These are phyloP conservation scores for Drusus annulatus DNA, from an alignment of 1,140 invertebrate genomes.

Conservation along the genomic window DNA sequence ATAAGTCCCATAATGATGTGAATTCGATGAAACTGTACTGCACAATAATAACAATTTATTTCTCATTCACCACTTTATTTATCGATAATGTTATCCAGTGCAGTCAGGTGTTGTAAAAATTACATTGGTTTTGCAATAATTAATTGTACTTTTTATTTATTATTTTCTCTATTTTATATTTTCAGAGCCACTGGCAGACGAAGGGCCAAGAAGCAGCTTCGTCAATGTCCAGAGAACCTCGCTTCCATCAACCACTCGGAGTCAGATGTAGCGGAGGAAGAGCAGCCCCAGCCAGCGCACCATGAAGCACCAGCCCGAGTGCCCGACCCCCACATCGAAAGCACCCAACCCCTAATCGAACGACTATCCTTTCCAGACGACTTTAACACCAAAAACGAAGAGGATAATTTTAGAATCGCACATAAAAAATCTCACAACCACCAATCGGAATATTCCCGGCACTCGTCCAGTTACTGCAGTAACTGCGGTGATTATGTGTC, in stretches of 20 bases:
- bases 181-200: constrained; percentile 57
- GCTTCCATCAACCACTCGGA: constrained; percentile 50
- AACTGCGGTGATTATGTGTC: constrained; percentile 56
- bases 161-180: background rate
- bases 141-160: background rate
- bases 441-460: background rate
- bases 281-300: background rate
- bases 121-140: background rate
- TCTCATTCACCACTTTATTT: too few species aligned
- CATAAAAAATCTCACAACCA: constrained; percentile 11
- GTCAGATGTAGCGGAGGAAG: constrained; percentile 36
- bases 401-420: constrained; percentile 9
- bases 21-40: too few species aligned
- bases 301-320: constrained; percentile 14
- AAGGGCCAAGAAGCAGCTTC: constrained; percentile 58
- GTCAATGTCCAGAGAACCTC: constrained; percentile 49
- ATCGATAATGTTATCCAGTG: too few species aligned
- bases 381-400: constrained; percentile 21
- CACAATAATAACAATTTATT: too few species aligned
- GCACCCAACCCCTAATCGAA: constrained; percentile 46
- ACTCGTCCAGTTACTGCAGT: constrained; percentile 49
- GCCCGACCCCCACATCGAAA: constrained; percentile 32
- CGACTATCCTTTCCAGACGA: constrained; percentile 42
- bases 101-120: too few species aligned
- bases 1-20: too few species aligned